phyloP scores from a whole-genome alignment of 2,888 invertebrate species.

The Phrixothrix hirtus region DNA sequence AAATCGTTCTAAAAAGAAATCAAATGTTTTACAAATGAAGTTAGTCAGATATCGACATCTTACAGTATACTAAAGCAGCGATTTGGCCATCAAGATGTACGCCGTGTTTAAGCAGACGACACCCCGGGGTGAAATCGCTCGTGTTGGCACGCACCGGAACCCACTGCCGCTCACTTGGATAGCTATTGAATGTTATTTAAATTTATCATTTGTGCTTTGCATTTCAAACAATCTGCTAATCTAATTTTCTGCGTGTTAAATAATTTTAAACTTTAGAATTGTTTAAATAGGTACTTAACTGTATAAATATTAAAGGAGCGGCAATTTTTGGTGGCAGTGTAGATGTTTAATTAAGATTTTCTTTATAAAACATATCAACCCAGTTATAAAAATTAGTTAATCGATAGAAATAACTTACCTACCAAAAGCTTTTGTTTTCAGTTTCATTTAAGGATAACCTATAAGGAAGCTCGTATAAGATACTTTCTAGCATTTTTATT shows the following conservation, averaged over 20 bases:
- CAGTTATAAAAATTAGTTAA: too few species aligned
- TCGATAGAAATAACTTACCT: too few species aligned
- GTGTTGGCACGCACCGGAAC: slow-evolving; percentile 51
- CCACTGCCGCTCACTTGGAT: slow-evolving; percentile 43
- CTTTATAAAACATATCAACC: too few species aligned
- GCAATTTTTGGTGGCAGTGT: too few species aligned
- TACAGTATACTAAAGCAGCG: slow-evolving; percentile 51
- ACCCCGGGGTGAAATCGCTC: slow-evolving; percentile 54
- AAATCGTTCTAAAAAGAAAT: slow-evolving; percentile 30
- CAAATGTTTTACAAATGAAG: slow-evolving; percentile 46
- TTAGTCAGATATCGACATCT: slow-evolving; percentile 52
- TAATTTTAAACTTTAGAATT: slow-evolving; percentile 14
- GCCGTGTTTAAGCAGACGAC: slow-evolving; percentile 55
- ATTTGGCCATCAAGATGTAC: slow-evolving; percentile 57
- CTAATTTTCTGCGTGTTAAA: slow-evolving; percentile 21
- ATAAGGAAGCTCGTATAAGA: too few species aligned
- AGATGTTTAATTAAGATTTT: too few species aligned
- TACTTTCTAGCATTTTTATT: too few species aligned
- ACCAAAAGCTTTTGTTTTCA: too few species aligned
- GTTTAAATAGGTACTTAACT: too few species aligned
- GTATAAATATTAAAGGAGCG: not conserved
- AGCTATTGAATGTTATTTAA: slow-evolving; percentile 48
- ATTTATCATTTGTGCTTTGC: slow-evolving; percentile 40
- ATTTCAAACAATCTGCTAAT: slow-evolving; percentile 32
- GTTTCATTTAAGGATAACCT: not conserved